phyloP scores from a whole-genome alignment of 2,113 vertebrate species.

The Haplotaxodon microlepis region DNA sequence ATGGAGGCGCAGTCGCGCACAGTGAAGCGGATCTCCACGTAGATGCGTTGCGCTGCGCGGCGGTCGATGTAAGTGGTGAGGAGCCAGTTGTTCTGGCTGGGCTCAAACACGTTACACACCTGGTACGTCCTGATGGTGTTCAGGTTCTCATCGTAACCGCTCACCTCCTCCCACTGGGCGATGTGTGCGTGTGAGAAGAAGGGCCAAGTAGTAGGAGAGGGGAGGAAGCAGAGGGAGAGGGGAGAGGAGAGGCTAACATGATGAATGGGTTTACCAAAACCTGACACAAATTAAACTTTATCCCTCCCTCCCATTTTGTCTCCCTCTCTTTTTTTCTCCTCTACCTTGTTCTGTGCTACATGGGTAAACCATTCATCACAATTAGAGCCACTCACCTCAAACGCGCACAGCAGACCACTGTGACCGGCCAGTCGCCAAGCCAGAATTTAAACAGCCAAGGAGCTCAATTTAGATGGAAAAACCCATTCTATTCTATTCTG shows the following conservation, averaged over 20 bases:
- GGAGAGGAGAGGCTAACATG: conserved; percentile 33
- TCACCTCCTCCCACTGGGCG: conserved; percentile 94
- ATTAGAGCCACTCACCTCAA: conserved; percentile 57
- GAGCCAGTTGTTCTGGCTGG: conserved; percentile 99
- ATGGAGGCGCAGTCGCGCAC: conserved; percentile 97
- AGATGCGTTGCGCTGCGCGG: conserved; percentile 88
- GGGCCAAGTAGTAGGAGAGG: neutral
- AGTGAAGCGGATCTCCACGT: conserved; percentile 97
- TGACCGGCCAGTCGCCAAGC: neutral
- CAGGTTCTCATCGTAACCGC: conserved; percentile 93
- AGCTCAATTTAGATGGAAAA: neutral
- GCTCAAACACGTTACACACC: conserved; percentile 98
- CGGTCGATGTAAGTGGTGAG: conserved; percentile 93
- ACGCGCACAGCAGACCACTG: neutral
- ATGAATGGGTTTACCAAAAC: conserved; percentile 65
- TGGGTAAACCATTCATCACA: conserved; percentile 62
- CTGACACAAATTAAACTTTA: conserved; percentile 63
- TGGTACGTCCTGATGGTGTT: conserved; percentile 97
- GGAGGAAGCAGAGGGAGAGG: neutral
- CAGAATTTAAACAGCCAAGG: neutral
- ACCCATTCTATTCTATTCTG: neutral
- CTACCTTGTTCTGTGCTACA: conserved; percentile 20
- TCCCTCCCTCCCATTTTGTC: conserved; percentile 20
- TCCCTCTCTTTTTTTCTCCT: conserved; percentile 6
- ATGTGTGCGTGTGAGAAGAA: neutral